These are phyloP conservation scores for Heteromormyrus szaboi DNA, from an alignment of 2,797 vertebrate genomes.

Conservation along the genomic window DNA sequence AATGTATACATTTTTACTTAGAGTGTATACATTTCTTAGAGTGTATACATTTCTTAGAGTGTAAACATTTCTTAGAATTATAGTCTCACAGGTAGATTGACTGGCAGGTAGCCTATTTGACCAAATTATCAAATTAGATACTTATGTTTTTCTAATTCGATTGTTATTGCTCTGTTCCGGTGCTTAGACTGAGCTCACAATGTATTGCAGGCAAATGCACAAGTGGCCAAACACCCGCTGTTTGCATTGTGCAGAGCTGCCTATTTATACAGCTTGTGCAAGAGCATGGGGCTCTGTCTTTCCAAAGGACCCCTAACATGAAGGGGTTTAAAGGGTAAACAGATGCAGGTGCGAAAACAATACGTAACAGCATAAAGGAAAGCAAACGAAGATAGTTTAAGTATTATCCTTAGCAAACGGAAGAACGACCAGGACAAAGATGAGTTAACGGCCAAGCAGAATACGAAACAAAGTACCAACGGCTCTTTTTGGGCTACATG, in stretches of 20 bases:
- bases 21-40: not conserved
- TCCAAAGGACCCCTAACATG: not conserved
- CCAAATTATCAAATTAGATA: not conserved
- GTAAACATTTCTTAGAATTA: not conserved
- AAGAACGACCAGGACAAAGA: not conserved
- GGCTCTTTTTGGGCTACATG: not conserved
- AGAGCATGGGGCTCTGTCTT: not conserved
- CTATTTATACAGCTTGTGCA: not conserved
- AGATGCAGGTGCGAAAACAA: not conserved
- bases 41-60: not conserved
- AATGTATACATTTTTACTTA: not conserved
- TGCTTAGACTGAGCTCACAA: not conserved
- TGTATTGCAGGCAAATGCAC: not conserved
- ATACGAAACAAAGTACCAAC: not conserved
- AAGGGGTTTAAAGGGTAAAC: not conserved
- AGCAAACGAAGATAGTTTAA: not conserved
- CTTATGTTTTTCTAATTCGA: not conserved
- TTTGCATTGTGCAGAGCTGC: not conserved
- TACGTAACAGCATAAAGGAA: not conserved
- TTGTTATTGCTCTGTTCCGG: not conserved
- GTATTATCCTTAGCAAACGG: not conserved
- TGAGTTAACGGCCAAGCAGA: not conserved
- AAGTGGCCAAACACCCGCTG: not conserved
- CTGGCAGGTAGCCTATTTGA: not conserved
- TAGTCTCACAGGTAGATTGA: not conserved